Conservation (phyloP, 1,140 invertebrate species). For the Cardiocondyla obscurior region DNA sequence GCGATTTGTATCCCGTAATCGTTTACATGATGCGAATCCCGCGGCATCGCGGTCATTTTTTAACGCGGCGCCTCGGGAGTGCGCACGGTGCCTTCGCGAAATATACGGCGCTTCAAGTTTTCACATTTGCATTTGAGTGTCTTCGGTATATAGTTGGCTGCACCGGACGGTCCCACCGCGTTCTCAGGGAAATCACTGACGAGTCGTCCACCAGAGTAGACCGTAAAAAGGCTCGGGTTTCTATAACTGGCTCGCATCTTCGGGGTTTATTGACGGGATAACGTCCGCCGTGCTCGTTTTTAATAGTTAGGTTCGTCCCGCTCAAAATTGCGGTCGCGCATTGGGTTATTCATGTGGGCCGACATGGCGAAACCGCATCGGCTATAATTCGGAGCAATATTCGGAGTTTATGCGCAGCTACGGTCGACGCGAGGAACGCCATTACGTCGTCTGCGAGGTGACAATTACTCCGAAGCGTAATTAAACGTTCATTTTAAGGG, state of each 20-base stretch:
- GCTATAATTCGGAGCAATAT: slow-evolving; percentile 38
- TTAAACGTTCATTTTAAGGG: slow-evolving; percentile 61
- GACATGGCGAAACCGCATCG: slow-evolving; percentile 24
- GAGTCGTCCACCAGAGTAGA: slow-evolving; percentile 32
- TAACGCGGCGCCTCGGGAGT: not conserved
- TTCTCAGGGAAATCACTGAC: not conserved
- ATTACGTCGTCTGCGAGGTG: slow-evolving; percentile 31
- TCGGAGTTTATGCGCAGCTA: slow-evolving; percentile 19
- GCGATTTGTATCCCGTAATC: slow-evolving; percentile 46
- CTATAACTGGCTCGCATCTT: slow-evolving; percentile 14
- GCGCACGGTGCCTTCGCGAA: not conserved
- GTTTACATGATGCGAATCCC: slow-evolving; percentile 27
- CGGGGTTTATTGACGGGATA: slow-evolving; percentile 47
- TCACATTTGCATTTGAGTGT: not conserved
- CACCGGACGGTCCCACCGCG: not conserved
- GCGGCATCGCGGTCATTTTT: slow-evolving; percentile 8
- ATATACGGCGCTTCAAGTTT: not conserved
- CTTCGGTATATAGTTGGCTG: not conserved
- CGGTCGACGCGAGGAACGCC: slow-evolving; percentile 1
- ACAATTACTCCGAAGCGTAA: slow-evolving; percentile 48
- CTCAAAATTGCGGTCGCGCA: slow-evolving; percentile 31
- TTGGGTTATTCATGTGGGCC: not conserved
- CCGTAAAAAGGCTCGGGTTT: slow-evolving; percentile 21
- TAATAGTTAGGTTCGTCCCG: slow-evolving; percentile 8
- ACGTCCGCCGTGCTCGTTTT: slow-evolving; percentile 44